phyloP scores from a whole-genome alignment of 2,113 vertebrate species.

The Clarias batrachus region DNA sequence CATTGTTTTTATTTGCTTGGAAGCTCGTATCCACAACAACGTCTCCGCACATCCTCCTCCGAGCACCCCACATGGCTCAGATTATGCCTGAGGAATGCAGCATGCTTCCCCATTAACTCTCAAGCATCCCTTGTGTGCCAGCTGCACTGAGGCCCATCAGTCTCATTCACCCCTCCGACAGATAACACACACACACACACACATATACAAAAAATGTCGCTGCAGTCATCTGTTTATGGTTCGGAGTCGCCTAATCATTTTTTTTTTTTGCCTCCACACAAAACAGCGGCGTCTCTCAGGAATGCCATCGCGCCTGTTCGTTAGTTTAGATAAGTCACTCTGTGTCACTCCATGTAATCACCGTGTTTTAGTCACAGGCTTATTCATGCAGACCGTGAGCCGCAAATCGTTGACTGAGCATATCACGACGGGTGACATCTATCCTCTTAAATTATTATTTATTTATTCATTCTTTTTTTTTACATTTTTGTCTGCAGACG shows the following conservation, averaged over 20 bases:
- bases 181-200: background rate
- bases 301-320: constrained; percentile 31
- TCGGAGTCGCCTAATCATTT: constrained; percentile 24
- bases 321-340: constrained; percentile 29
- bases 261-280: constrained; percentile 7
- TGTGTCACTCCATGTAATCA: background rate
- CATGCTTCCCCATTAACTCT: constrained; percentile 56
- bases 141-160: constrained; percentile 45
- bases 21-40: constrained; percentile 68
- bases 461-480: background rate
- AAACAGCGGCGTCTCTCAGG: constrained; percentile 17
- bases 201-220: background rate
- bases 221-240: constrained; percentile 31
- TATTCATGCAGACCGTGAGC: constrained; percentile 23
- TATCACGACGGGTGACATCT: constrained; percentile 43
- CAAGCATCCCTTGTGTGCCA: constrained; percentile 59
- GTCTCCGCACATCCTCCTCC: constrained; percentile 62
- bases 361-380: background rate
- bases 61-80: constrained; percentile 75
- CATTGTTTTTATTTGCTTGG: constrained; percentile 70
- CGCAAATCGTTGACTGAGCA: background rate
- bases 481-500: constrained; percentile 74
- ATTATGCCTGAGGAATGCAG: constrained; percentile 63
- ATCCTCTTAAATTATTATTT: constrained; percentile 33
- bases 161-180: background rate